Evolutionary conservation across 2,888 invertebrate species (phyloP).

Genomic region (Crocallis elinguaria): DNA sequence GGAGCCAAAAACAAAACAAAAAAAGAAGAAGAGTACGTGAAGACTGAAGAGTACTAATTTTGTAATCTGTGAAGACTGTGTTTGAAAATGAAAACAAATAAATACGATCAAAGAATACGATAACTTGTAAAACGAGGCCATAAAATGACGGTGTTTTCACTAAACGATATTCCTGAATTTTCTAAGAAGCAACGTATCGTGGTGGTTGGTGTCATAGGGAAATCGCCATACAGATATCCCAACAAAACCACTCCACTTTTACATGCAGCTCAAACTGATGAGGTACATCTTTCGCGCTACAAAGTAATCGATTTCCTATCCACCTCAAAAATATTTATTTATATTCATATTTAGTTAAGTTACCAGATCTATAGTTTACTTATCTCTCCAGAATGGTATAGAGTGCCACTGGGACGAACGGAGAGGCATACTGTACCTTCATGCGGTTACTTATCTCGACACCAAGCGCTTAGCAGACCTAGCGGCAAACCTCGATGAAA

Average conservation of each 20-base stretch:
- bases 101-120: neutral
- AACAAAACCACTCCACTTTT: constrained; percentile 87
- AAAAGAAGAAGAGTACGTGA: no score
- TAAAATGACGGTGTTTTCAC: constrained; percentile 68
- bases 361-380: neutral
- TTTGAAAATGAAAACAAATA: no score
- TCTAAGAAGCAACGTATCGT: constrained; percentile 85
- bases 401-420: constrained; percentile 85
- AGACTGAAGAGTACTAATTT: no score
- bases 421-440: constrained; percentile 78
- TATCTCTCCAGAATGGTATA: constrained; percentile 75
- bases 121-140: constrained; percentile 46
- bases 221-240: constrained; percentile 87
- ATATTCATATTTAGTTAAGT: neutral
- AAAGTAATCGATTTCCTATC: neutral
- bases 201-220: constrained; percentile 89
- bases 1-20: no score
- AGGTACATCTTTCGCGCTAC: no score
- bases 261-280: constrained; percentile 71
- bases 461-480: constrained; percentile 62
- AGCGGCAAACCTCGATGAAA: constrained; percentile 61
- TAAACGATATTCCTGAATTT: constrained; percentile 75
- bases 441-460: constrained; percentile 79
- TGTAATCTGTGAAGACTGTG: no score
- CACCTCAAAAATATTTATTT: neutral